Evolutionary conservation across 2,797 vertebrate genomes (phyloP), one percentile per base, ranked within the genome.

Genomic region (Zonotrichia albicollis): DNA sequence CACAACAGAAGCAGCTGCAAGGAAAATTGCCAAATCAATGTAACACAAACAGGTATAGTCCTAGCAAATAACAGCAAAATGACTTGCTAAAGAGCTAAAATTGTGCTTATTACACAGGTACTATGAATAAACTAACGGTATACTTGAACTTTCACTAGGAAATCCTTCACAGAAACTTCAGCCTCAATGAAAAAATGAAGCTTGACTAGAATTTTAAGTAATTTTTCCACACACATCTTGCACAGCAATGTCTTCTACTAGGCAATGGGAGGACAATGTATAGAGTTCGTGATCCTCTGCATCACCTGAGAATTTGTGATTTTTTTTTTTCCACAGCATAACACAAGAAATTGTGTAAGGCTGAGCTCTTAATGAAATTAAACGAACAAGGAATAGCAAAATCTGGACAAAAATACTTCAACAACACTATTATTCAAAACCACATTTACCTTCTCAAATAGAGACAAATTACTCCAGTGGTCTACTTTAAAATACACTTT

Each of bases 401-500:
- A 79, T 22, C 19, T 75, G 40, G 36, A 42, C 10, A 29, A 84
- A 84, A 15, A 40, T 6, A 66, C 9, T 91, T 36, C 53, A 95
- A 96, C 22, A 74, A 82, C 85, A 73, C 11, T 82, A 70, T n/a
- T 79, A 78, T 51, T 88, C 42, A 76, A 73, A 97, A 61, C 9
- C 5, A 84, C 51, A 34, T 4, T 61, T 92, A 76, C 13, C 4
- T 84, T 93, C 77, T 70, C 22, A 57, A 71, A 81, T 23, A 84
- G 84, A 88, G 55, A 72, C 25, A 84, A 92, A 77, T 87, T 1
- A 93, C 32, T 92, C 55, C 45, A 29, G 13, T 15, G 42, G 38
- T 36, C 45, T 88, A 43, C 77, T 79, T 90, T 90, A 94, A 96
- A 95, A 87, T 36, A 64, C 9, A 73, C 57, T 82, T 88, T 90